Evolutionary conservation across 2,113 vertebrate species (phyloP).

Genomic region (Etia nguti): DNA sequence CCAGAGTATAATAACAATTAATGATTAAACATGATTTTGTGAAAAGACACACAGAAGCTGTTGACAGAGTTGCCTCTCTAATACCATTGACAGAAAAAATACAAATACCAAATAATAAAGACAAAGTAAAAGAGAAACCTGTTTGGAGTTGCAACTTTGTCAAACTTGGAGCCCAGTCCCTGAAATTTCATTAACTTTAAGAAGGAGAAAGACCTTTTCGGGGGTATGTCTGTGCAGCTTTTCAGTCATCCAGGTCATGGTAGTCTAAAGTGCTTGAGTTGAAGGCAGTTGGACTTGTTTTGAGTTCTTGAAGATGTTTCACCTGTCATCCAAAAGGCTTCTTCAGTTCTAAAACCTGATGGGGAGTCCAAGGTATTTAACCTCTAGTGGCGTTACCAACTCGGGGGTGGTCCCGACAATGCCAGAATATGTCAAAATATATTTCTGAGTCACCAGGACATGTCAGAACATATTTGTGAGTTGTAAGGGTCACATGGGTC

Average conservation of each 20-base stretch:
- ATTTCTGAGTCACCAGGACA: neutral
- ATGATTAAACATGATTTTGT: neutral
- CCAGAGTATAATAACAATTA: neutral
- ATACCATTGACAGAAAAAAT: neutral
- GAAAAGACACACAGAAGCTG: neutral
- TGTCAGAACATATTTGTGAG: neutral
- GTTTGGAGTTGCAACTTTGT: neutral
- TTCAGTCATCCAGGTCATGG: neutral
- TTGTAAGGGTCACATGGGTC: neutral
- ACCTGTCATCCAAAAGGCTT: neutral
- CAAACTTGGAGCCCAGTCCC: neutral
- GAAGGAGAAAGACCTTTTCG: neutral
- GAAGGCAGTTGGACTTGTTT: neutral
- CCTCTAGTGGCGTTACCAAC: neutral
- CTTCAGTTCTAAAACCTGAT: neutral
- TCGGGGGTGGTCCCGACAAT: neutral
- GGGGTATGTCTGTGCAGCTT: neutral
- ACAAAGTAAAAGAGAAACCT: neutral
- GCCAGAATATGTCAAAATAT: neutral
- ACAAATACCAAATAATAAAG: neutral
- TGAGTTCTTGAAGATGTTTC: neutral
- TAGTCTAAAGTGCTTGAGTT: neutral
- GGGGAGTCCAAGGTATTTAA: neutral
- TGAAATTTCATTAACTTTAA: neutral
- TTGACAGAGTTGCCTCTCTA: neutral